phyloP scores from a whole-genome alignment of 2,888 invertebrate genomes.

The Philonicus albiceps region DNA sequence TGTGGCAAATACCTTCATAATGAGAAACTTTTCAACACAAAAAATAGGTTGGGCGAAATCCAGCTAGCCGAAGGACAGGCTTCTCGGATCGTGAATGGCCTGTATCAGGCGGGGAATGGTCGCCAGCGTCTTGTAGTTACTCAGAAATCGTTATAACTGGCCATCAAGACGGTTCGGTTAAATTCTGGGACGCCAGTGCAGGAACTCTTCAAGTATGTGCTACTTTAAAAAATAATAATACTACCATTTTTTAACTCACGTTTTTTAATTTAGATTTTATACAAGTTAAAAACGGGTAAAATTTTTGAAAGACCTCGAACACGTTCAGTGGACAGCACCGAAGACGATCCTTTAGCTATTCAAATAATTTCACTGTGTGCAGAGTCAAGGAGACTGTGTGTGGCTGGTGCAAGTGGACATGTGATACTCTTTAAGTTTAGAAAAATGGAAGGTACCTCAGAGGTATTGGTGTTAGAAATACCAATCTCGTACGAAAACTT shows the following conservation, averaged over 20 bases:
- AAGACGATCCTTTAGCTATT: slow-evolving; percentile 90
- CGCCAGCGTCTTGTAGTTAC: slow-evolving; percentile 94
- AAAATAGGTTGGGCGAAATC: slow-evolving; percentile 73
- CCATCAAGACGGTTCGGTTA: slow-evolving; percentile 97
- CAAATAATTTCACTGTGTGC: slow-evolving; percentile 91
- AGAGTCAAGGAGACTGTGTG: slow-evolving; percentile 86
- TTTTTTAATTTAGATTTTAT: slow-evolving; percentile 71
- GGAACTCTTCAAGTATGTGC: slow-evolving; percentile 80
- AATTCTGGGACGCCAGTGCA: slow-evolving; percentile 99
- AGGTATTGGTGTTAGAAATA: slow-evolving; percentile 83
- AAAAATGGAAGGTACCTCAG: slow-evolving; percentile 85
- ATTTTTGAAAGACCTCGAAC: slow-evolving; percentile 68
- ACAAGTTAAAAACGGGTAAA: slow-evolving; percentile 97
- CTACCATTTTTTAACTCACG: not conserved
- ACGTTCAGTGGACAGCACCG: slow-evolving; percentile 70
- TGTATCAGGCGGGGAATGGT: slow-evolving; percentile 95
- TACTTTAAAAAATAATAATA: not conserved
- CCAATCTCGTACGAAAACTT: slow-evolving; percentile 84
- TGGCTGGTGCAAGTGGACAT: slow-evolving; percentile 92
- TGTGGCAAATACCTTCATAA: not conserved
- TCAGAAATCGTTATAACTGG: slow-evolving; percentile 99
- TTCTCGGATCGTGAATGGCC: slow-evolving; percentile 97
- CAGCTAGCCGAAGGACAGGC: slow-evolving; percentile 77
- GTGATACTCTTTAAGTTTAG: slow-evolving; percentile 95
- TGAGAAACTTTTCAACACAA: not conserved